Base-by-base conservation (phyloP, 2,113 vertebrate genomes). In the Falcunculus frontatus region DNA sequence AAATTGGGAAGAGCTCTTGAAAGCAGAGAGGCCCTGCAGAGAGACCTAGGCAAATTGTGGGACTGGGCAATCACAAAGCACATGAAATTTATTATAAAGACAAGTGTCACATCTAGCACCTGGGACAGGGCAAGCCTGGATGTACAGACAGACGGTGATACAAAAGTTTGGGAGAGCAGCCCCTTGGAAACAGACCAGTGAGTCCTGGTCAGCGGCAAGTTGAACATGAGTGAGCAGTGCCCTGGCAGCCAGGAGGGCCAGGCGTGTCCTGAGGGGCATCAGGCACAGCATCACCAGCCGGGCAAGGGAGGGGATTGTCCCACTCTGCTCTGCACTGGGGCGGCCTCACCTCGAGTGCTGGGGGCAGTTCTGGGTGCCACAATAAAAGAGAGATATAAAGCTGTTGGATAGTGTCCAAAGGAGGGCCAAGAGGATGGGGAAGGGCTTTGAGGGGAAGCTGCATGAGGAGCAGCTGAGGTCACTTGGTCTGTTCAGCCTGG, bases 201-300 rank as follows among this genome's bases (percentile, higher is more conserved):
- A 10, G 12, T 16, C 10, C 19, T 25, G 41, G 25, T 19, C 0
- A 0, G 2, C 23, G 23, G 29, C n/a, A 56, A 56, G 23, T 0
- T 47, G 41, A 23, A 39, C 30, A 0, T 0, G 9, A 39, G 7
- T 1, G 49, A 84, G 29, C 69, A 64, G 50, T n/a, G 57, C 68
- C 27, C 49, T 39, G 49, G 27, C 16, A 63, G 57, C 57, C 81
- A 46, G 39, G 39, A 73, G 27, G 13, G 81, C 8, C 47, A 62
- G 1, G 8, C 0, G 0, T 53, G n/a, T 39, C 59, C 33, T 47
- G 22, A 41, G 57, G 53, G 7, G 0, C 59, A 84, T 16, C 41
- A 64, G 41, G 69, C 4, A 27, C 39, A 84, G 39, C 39, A 62
- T 46, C 7, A 0, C 25, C 44, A 84, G 47, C 47, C 0, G 0